phyloP scores from a whole-genome alignment of 1,140 invertebrate genomes.

The Holotrichia oblita region DNA sequence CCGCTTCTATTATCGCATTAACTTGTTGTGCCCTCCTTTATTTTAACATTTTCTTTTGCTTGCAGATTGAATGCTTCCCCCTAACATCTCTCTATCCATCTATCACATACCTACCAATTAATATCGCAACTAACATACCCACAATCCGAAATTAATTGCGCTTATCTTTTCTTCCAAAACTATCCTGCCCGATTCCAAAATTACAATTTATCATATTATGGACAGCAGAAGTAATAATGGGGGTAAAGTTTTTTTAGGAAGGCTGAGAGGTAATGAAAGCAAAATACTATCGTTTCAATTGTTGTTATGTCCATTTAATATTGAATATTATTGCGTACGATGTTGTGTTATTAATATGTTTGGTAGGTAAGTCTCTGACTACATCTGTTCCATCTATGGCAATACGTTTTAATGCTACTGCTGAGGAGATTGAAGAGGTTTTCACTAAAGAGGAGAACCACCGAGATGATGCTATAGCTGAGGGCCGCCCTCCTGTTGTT shows the following conservation, averaged over 20 bases:
- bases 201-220: slow-evolving; percentile 29
- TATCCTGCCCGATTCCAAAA: neutral
- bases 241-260: slow-evolving; percentile 60
- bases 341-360: slow-evolving; percentile 45
- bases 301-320: too few species aligned
- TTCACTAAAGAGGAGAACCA: slow-evolving; percentile 71
- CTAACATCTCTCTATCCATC: neutral
- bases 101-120: too few species aligned
- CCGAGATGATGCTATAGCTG: neutral
- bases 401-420: slow-evolving; percentile 76
- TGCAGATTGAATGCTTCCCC: slow-evolving; percentile 38
- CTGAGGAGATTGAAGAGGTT: slow-evolving; percentile 75
- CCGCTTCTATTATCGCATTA: neutral
- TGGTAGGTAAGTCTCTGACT: slow-evolving; percentile 72
- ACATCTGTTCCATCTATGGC: slow-evolving; percentile 68
- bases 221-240: slow-evolving; percentile 50
- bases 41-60: slow-evolving; percentile 19
- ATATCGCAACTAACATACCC: neutral
- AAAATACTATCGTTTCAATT: neutral
- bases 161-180: slow-evolving; percentile 24
- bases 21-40: neutral
- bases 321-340: neutral
- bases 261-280: slow-evolving; percentile 60
- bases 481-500: neutral
- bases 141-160: neutral